phyloP scores from a whole-genome alignment of 2,113 vertebrate species.

The Plectropomus leopardus region DNA sequence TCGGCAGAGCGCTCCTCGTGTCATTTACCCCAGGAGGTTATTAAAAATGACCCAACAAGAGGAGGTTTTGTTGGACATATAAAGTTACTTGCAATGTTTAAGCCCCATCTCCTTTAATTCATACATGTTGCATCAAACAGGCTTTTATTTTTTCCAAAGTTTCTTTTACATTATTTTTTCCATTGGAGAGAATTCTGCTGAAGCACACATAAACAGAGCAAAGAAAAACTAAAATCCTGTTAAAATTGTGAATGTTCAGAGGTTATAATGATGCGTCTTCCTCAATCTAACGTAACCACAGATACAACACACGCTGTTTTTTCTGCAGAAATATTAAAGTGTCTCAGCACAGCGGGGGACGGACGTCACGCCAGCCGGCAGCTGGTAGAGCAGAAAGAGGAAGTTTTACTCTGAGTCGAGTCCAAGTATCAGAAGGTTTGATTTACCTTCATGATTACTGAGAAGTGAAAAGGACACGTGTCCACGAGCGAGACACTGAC shows the following conservation, averaged over 20 bases:
- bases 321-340: background rate
- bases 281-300: background rate
- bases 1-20: background rate
- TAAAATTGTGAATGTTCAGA: too few species aligned
- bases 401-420: conserved; percentile 22
- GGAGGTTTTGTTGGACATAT: background rate
- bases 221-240: background rate
- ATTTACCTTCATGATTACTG: background rate
- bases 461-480: too few species aligned
- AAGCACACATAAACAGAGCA: background rate
- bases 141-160: background rate
- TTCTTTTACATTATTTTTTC: too few species aligned
- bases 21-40: background rate
- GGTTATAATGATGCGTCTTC: background rate
- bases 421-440: background rate
- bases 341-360: background rate
- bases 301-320: background rate
- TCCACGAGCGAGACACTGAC: too few species aligned
- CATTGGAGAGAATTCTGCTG: too few species aligned
- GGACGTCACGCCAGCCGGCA: conserved; percentile 6
- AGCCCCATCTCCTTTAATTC: too few species aligned
- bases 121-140: background rate
- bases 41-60: background rate
- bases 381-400: conserved; percentile 35
- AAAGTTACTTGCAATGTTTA: too few species aligned